Base-by-base conservation (phyloP, 2,797 vertebrate species). In the Neostethus bicornis region DNA sequence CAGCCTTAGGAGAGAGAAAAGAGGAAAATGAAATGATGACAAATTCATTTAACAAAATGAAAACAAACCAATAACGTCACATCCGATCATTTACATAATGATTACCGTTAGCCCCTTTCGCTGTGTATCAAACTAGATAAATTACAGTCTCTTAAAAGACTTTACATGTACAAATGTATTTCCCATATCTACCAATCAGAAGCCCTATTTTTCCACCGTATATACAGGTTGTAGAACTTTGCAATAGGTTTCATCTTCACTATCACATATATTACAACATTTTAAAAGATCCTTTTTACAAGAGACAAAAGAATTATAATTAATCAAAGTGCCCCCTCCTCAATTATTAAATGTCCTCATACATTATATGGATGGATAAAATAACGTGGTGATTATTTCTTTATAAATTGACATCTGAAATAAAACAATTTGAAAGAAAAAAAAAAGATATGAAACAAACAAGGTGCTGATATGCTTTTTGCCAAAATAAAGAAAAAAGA, bases 201-300 rank as follows among this genome's bases (percentile, higher is more conserved):
- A 92, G 86, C 86, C 89, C 91, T 90, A 93, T 90, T 89, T 77
- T 92, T 93, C 90, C 90, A 90, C 91, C 85, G 85, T 96, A 94
- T 93, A 90, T 94, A 96, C 92, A 97, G 87, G 87, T 87, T 93
- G 91, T 92, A 94, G 94, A 96, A 94, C 75, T 82, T 89, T 92
- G 85, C 91, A 94, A 96, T 95, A 94, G 77, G 88, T 92, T 87
- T 89, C 77, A 74, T 90, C 88, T 89, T 86, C 90, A 93, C 90
- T 91, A 90, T 93, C 91, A 93, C 87, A 91, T 93, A 93, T 92
- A 92, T 94, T 94, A 93, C 92, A 94, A 92, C 91, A 91, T 93
- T 92, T 92, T 90, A 86, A 89, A 93, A 94, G 77, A 83, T 89
- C 84, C 89, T 90, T 83, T 94, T 86, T 92, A 94, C 89, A 96